Percentiles rank a stretch among this genome's conserved stretches.
These are phyloP conservation scores for Neofelis nebulosa DNA, from an alignment of 2,113 vertebrate genomes.

Conservation along the genomic window DNA sequence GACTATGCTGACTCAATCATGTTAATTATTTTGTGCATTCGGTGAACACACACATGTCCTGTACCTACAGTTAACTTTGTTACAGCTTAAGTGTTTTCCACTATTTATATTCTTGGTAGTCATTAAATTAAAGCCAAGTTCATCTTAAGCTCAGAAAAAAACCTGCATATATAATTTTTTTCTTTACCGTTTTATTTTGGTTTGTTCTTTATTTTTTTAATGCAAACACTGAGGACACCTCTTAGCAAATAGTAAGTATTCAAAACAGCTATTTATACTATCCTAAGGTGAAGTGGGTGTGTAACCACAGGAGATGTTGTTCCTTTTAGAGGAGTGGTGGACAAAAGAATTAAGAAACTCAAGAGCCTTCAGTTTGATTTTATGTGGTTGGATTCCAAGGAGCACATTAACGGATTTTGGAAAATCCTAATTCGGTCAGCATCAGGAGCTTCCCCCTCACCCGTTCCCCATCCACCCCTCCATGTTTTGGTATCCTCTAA, in stretches of 20 bases:
- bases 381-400: neutral
- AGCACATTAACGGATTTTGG: neutral
- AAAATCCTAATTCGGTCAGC: neutral
- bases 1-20: neutral
- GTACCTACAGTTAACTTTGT: neutral
- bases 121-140: neutral
- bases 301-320: neutral
- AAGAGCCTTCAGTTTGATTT: neutral
- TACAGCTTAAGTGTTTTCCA: neutral
- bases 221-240: neutral
- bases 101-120: neutral
- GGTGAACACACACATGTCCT: neutral
- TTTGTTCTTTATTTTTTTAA: neutral
- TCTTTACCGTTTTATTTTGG: neutral
- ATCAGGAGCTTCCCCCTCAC: neutral
- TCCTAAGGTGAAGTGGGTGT: neutral
- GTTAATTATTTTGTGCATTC: neutral
- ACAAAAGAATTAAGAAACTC: neutral
- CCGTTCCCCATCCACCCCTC: neutral
- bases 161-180: neutral
- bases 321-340: neutral
- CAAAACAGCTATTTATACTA: neutral
- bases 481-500: neutral
- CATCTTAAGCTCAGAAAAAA: neutral
- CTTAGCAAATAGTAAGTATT: neutral